phyloP scores from a whole-genome alignment of 2,113 vertebrate species.

The Dolichotis patagonum region DNA sequence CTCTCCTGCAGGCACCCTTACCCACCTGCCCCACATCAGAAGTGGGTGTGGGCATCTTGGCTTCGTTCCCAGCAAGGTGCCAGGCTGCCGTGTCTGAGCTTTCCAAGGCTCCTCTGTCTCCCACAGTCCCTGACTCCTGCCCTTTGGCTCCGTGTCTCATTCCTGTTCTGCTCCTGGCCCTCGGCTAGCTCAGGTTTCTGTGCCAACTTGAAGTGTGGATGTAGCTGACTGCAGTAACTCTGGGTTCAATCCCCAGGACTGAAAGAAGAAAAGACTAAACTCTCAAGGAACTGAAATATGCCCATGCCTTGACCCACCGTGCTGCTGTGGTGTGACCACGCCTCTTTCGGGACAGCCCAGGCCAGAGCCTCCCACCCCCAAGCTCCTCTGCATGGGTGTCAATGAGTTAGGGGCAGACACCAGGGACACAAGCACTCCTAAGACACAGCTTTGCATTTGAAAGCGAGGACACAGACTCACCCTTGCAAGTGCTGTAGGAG shows the following conservation, averaged over 20 bases:
- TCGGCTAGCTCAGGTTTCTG: background rate
- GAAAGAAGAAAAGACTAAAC: background rate
- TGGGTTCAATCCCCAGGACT: background rate
- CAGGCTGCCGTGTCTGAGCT: background rate
- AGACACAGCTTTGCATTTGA: background rate
- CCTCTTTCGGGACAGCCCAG: background rate
- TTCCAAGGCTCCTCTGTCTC: background rate
- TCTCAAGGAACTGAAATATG: background rate
- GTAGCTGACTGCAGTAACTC: background rate
- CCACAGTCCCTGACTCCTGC: background rate
- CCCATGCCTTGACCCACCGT: background rate
- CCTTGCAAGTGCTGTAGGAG: background rate
- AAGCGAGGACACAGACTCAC: background rate
- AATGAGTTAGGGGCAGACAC: background rate
- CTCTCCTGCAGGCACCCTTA: background rate
- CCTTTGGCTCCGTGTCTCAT: background rate
- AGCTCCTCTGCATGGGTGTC: no score
- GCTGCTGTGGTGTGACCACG: background rate
- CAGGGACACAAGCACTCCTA: background rate
- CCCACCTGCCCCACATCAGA: background rate
- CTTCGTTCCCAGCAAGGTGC: background rate
- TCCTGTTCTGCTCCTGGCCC: background rate
- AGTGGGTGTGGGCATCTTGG: background rate
- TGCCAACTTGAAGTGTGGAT: background rate
- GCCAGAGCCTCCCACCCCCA: no score